These are phyloP conservation scores for Muntiacus reevesi DNA, from an alignment of 2,113 vertebrate genomes.

Conservation along the genomic window DNA sequence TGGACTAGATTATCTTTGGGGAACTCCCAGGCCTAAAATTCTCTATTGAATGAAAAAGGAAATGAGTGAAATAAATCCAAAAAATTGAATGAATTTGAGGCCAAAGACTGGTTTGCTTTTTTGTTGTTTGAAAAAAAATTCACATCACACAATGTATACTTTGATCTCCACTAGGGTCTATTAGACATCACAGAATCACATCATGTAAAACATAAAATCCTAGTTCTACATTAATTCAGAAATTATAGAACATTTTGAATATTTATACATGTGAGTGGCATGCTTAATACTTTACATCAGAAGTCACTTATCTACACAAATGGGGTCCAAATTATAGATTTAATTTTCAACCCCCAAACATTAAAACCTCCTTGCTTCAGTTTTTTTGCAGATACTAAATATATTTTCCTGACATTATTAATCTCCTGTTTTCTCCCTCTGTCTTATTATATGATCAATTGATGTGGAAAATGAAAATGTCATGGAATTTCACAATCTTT, in stretches of 20 bases:
- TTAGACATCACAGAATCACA: not conserved
- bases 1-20: not conserved
- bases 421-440: not conserved
- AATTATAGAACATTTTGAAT: not conserved
- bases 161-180: not conserved
- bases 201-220: not conserved
- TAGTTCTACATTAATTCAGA: not conserved
- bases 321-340: constrained; percentile 38
- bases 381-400: not conserved
- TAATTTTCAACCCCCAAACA: constrained; percentile 25
- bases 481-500: not conserved
- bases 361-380: constrained; percentile 20
- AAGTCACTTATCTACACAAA: not conserved
- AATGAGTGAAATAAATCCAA: constrained; percentile 41
- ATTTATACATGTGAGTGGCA: not conserved
- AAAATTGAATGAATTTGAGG: not conserved
- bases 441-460: not conserved
- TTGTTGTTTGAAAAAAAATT: not conserved
- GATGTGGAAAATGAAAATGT: not conserved
- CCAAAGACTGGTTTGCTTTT: not conserved
- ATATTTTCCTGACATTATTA: not conserved
- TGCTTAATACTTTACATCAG: not conserved
- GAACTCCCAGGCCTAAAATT: not conserved
- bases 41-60: not conserved
- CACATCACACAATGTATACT: not conserved